A percentile compares a stretch with the other conserved stretches of the same genome.
Conservation (phyloP, 2,888 invertebrate species). For the Tenthredo amoena region DNA sequence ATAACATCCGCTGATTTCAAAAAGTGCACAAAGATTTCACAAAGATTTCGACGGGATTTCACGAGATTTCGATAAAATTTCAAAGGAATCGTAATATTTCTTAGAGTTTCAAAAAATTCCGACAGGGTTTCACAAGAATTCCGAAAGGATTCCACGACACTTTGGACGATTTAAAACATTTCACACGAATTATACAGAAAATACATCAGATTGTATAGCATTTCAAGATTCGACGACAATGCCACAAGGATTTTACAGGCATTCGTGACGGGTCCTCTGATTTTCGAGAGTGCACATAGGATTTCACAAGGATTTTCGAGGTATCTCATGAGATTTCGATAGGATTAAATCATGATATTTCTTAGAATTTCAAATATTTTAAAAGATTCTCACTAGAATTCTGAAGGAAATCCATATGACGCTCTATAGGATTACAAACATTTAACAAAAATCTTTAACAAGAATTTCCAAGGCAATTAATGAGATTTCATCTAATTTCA, state of each 20-base stretch:
- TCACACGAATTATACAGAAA: not conserved
- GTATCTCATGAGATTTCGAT: too few species aligned
- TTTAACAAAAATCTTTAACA: too few species aligned
- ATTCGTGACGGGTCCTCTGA: not conserved
- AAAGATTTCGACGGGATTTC: not conserved
- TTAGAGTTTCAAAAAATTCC: not conserved
- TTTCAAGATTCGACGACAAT: not conserved
- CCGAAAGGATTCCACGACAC: not conserved
- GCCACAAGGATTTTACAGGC: not conserved
- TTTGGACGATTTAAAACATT: not conserved
- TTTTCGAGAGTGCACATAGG: too few species aligned
- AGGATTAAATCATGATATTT: too few species aligned
- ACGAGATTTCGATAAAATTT: not conserved
- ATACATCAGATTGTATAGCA: not conserved
- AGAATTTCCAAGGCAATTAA: too few species aligned
- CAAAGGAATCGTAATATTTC: not conserved
- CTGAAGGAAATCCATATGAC: too few species aligned
- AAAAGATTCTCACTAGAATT: too few species aligned
- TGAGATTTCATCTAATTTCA: too few species aligned
- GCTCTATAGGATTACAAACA: too few species aligned
- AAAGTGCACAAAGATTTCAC: not conserved
- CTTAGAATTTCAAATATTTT: too few species aligned
- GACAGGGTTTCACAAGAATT: not conserved
- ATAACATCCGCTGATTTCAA: not conserved
- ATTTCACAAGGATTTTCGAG: not conserved